Percentiles rank a stretch among this genome's conserved stretches.
Conservation (phyloP, 2,113 vertebrate genomes). For the Cephalophus harveyi region DNA sequence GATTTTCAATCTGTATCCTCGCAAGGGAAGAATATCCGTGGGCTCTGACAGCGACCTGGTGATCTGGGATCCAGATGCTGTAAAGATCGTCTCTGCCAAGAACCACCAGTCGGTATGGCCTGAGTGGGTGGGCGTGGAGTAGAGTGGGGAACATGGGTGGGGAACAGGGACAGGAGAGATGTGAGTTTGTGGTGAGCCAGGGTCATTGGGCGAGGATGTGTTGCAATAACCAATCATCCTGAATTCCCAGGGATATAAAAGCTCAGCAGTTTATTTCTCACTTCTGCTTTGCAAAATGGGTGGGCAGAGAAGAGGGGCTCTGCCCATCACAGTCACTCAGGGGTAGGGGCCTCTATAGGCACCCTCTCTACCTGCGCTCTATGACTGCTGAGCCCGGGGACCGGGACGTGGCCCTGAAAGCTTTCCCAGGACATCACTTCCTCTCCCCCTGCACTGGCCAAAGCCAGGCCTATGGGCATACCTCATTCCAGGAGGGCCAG, state of each 20-base stretch:
- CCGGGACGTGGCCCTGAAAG: rapidly evolving
- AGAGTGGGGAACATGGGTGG: rapidly evolving
- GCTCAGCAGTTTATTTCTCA: not conserved
- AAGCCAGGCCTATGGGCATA: not conserved
- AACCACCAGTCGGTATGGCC: conserved; percentile 93
- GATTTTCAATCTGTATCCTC: conserved; percentile 97
- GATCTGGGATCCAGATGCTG: conserved; percentile 96
- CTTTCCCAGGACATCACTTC: not conserved
- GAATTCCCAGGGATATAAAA: not conserved
- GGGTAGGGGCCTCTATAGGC: rapidly evolving
- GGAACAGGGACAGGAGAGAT: not conserved
- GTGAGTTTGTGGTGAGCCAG: not conserved
- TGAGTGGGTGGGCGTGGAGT: rapidly evolving
- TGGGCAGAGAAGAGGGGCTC: not conserved
- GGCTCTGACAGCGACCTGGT: conserved; percentile 95
- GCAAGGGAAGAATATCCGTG: conserved; percentile 96
- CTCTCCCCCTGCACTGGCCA: not conserved
- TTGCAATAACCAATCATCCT: not conserved
- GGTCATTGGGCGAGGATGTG: not conserved
- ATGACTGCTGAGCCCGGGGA: not conserved
- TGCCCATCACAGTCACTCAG: not conserved
- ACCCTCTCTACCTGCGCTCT: rapidly evolving
- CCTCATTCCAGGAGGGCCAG: not conserved
- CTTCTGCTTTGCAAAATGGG: not conserved
- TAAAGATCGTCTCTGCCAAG: conserved; percentile 95